Conservation (phyloP, 2,113 vertebrate genomes). For the Canis aureus region DNA sequence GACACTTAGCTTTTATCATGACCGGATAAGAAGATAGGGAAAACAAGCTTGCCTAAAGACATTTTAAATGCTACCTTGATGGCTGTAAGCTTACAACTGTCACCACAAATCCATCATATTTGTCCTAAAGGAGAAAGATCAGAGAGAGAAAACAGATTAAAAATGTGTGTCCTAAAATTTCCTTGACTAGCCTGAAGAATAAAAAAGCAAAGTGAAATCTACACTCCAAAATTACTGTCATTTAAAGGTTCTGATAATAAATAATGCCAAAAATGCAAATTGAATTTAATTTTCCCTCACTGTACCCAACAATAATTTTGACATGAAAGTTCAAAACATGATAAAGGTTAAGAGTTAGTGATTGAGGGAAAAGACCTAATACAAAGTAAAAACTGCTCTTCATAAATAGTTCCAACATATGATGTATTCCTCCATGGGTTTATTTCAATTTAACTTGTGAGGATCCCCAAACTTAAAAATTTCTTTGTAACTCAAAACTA, state of each 20-base stretch:
- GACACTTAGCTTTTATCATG: background rate
- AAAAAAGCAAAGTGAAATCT: constrained; percentile 19
- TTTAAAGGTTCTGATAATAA: background rate
- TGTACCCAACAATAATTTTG: background rate
- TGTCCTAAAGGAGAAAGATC: background rate
- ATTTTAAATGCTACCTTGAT: background rate
- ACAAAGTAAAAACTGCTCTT: constrained; percentile 9
- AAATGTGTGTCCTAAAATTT: constrained; percentile 10
- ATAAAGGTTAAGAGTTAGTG: constrained; percentile 21
- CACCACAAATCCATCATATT: background rate
- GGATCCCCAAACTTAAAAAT: background rate
- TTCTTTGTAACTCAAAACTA: constrained; percentile 27
- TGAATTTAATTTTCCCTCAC: background rate
- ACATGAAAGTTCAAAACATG: constrained; percentile 26
- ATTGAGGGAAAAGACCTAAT: background rate
- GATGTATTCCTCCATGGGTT: background rate
- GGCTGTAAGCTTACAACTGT: background rate
- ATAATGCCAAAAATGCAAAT: background rate
- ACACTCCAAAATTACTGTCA: constrained; percentile 10
- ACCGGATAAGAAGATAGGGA: background rate
- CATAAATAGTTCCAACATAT: background rate
- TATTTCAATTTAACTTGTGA: constrained; percentile 23
- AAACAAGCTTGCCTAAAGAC: background rate
- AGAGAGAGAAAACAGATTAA: background rate
- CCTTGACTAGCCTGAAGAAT: background rate